These are phyloP conservation scores for Cephus runcator DNA, from an alignment of 2,888 invertebrate genomes.

Conservation along the genomic window DNA sequence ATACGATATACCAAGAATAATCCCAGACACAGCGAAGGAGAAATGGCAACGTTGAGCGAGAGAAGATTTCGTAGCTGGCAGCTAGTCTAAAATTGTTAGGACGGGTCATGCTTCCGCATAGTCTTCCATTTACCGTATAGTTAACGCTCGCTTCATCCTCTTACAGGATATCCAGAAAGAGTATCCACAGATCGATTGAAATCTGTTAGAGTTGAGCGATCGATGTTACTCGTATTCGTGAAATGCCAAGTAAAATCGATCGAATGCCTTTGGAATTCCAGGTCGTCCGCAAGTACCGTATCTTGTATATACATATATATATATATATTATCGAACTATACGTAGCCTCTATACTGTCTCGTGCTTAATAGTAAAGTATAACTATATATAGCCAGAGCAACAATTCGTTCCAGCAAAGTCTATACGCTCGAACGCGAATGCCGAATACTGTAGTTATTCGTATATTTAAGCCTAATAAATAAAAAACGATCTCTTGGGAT, in stretches of 20 bases:
- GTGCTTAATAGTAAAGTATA: neutral
- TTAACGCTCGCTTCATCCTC: neutral
- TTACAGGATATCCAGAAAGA: neutral
- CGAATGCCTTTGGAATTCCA: neutral
- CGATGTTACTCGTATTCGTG: neutral
- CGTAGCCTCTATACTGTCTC: neutral
- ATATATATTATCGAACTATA: too few relatives aligned
- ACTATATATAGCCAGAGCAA: neutral
- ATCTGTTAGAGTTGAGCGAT: neutral
- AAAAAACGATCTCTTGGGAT: neutral
- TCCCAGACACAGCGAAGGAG: neutral
- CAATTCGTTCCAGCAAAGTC: neutral
- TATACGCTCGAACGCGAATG: neutral
- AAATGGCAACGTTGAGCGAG: neutral
- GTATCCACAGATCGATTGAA: neutral
- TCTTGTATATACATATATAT: neutral
- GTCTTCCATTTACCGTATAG: slow-evolving; percentile 32
- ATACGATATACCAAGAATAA: neutral
- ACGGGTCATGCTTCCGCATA: slow-evolving; percentile 47
- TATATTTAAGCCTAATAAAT: neutral
- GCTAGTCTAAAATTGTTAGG: slow-evolving; percentile 42
- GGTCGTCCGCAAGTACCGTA: neutral
- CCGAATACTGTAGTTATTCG: neutral
- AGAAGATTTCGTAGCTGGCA: slow-evolving; percentile 29
- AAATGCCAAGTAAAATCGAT: neutral